phyloP scores from a whole-genome alignment of 2,797 vertebrate species.

The Pseudomugil tenellus region DNA sequence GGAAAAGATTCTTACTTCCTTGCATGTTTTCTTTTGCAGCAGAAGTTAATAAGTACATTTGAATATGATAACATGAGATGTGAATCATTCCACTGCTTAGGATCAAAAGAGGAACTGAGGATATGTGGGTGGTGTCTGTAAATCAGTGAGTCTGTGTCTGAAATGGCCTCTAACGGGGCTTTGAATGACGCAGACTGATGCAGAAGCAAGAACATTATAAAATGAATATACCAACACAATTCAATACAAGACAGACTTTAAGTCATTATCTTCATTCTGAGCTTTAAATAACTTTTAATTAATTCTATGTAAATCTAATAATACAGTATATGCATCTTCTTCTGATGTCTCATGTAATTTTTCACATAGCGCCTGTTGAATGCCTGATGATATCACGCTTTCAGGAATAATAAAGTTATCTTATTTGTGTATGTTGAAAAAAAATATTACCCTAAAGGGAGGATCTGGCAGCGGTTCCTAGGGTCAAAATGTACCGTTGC shows the following conservation, averaged over 20 bases:
- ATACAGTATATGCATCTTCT: background rate
- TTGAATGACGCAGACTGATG: background rate
- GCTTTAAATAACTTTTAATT: background rate
- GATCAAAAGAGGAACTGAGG: background rate
- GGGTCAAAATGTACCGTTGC: constrained; percentile 57
- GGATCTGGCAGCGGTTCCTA: constrained; percentile 50
- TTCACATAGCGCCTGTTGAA: constrained; percentile 8
- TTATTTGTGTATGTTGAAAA: constrained; percentile 9
- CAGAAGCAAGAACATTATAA: background rate
- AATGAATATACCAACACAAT: background rate
- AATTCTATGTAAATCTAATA: background rate
- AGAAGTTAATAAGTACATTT: background rate
- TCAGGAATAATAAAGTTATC: constrained; percentile 12
- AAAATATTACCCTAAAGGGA: constrained; percentile 27
- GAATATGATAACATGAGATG: background rate
- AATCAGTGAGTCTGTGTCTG: constrained; percentile 9
- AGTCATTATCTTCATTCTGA: background rate
- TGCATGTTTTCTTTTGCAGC: background rate
- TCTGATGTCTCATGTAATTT: background rate
- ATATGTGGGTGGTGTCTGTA: background rate
- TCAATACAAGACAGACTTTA: background rate
- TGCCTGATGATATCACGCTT: background rate
- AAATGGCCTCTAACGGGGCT: background rate
- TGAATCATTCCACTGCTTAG: constrained; percentile 6
- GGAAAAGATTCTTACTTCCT: background rate